Conservation (phyloP, 2,113 vertebrate species). For the Carollia perspicillata region DNA sequence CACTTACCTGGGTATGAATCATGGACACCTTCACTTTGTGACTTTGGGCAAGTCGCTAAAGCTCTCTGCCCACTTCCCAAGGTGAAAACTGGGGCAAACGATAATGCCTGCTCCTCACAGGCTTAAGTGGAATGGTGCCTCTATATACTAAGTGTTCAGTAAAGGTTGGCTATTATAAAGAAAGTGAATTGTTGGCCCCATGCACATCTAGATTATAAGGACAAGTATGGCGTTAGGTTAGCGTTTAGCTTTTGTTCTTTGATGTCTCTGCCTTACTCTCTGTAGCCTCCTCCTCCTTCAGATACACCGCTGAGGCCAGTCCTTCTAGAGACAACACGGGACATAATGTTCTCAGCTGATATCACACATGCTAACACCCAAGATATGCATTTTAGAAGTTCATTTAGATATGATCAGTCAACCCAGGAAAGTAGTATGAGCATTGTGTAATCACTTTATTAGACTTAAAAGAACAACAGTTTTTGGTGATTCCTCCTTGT, state of each 20-base stretch:
- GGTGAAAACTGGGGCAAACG: not conserved
- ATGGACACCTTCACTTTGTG: not conserved
- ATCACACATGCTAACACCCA: not conserved
- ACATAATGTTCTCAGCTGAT: not conserved
- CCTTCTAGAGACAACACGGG: not conserved
- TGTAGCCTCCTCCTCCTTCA: no score
- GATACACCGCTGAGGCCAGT: fast-evolving
- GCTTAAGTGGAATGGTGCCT: not conserved
- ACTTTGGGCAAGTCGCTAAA: not conserved
- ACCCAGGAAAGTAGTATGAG: not conserved
- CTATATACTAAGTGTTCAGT: not conserved
- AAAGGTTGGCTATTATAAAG: not conserved
- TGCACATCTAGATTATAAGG: not conserved
- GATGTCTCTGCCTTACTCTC: not conserved
- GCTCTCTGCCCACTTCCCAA: not conserved
- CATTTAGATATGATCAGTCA: not conserved
- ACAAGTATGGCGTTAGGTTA: not conserved
- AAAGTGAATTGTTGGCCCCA: not conserved
- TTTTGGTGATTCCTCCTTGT: not conserved
- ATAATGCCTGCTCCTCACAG: not conserved
- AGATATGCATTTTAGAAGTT: not conserved
- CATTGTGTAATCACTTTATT: not conserved
- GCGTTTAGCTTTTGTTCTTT: not conserved
- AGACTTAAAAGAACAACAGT: not conserved
- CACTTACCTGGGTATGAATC: not conserved